Base-by-base conservation (phyloP, 1,140 invertebrate genomes). In the Eubasilissa regina region DNA sequence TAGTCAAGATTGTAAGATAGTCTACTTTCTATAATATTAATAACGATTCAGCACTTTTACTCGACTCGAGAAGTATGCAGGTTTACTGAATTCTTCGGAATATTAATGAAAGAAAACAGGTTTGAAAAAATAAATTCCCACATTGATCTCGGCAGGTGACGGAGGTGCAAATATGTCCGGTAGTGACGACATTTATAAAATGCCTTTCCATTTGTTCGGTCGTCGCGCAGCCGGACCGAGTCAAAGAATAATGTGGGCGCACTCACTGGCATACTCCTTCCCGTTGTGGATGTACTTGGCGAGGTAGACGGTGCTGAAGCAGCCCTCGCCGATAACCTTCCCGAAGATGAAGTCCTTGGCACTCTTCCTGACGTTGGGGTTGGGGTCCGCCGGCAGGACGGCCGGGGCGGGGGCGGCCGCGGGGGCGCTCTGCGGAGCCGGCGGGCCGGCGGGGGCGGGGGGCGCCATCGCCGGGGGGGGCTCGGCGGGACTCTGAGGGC, bases 291-390 rank as follows among this genome's bases (percentile, higher is more conserved):
- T 94, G 88, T 98, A 97, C 88, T 97, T 97, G 47, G 96, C 97
- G 78, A 98, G 90, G 89, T 96, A 98, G 73, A 99, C 98, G 58
- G 95, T 97, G 81, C 97, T 98, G 88, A 97, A 99, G 86, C 97
- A 98, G 76, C 98, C 98, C 89, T 99, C 97, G 78, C 97, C 98
- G 83, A 99, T 96, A 72, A 97, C 92, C 90, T 97, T 98, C 44
- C 97, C 96, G 90, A 99, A 99, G 82, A 97, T 95, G 87, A 96
- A 99, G 87, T 99, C 97, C 83, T 94, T 93, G n/a, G 95, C 90
- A 9, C 92, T 92, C 83, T 93, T 91, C 85, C 95, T 96, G 51
- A 90, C 90, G 81, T 83, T 86, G 84, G 88, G 83, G 83, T 90
- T 87, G 84, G 86, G 85, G 83, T 87, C 85, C 55, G 86, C 87